A percentile compares a stretch with the other conserved stretches of the same genome.
phyloP scores from a whole-genome alignment of 1,140 invertebrate genomes.

The Phymastichus coffea region DNA sequence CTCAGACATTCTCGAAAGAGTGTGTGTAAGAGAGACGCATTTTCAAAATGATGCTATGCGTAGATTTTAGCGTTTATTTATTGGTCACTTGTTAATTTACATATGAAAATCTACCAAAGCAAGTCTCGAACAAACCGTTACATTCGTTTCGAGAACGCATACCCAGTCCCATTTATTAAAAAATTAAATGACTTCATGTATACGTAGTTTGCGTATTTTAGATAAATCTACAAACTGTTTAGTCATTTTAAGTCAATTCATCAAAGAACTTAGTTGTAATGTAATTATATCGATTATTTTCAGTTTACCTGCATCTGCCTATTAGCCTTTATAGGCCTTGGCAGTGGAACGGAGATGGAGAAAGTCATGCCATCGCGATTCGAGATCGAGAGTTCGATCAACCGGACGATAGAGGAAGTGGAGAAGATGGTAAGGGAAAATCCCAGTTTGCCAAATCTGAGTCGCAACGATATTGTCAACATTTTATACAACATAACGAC shows the following conservation, averaged over 20 bases:
- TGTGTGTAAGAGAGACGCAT: neutral
- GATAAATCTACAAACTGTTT: too few relatives aligned
- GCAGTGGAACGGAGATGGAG: slow-evolving; percentile 36
- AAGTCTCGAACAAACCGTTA: too few relatives aligned
- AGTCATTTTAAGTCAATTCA: too few relatives aligned
- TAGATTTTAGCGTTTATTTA: slow-evolving; percentile 5
- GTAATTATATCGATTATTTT: too few relatives aligned
- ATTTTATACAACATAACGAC: slow-evolving; percentile 62
- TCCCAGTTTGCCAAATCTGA: slow-evolving; percentile 59
- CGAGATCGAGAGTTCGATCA: slow-evolving; percentile 53
- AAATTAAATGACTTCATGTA: too few relatives aligned
- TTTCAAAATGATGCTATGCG: slow-evolving; percentile 16
- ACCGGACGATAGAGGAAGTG: slow-evolving; percentile 63
- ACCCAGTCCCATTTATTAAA: too few relatives aligned
- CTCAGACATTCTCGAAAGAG: slow-evolving; percentile 1
- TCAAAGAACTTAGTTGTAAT: too few relatives aligned
- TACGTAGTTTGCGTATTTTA: too few relatives aligned
- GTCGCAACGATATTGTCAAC: slow-evolving; percentile 60
- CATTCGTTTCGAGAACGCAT: too few relatives aligned
- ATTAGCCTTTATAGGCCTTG: slow-evolving; percentile 40
- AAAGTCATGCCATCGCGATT: slow-evolving; percentile 36
- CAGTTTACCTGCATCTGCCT: slow-evolving; percentile 44
- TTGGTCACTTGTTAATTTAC: too few relatives aligned
- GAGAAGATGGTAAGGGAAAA: slow-evolving; percentile 60
- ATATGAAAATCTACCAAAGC: too few relatives aligned